Evolutionary conservation across 1,140 invertebrate genomes (phyloP).

Genomic region (Orussus abietinus): DNA sequence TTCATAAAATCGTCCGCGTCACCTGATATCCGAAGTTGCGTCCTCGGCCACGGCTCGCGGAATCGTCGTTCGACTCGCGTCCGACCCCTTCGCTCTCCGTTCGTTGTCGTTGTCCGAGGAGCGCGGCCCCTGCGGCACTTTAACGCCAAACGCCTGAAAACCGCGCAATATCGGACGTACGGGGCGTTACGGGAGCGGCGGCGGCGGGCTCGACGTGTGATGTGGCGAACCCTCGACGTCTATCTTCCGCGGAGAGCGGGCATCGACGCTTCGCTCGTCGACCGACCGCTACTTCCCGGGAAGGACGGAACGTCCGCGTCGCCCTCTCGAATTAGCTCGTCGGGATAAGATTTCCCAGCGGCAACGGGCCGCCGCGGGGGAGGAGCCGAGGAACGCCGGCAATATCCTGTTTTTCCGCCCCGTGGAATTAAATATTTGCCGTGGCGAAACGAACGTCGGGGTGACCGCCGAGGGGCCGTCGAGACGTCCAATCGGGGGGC

Average conservation of each 20-base stretch:
- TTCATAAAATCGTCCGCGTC: neutral
- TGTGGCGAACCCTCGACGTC: too few species aligned
- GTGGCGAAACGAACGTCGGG: slow-evolving; percentile 18
- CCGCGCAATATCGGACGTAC: neutral
- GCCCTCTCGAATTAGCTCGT: slow-evolving; percentile 19
- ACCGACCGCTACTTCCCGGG: too few species aligned
- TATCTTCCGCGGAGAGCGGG: neutral
- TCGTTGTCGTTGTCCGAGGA: too few species aligned
- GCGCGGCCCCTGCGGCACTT: too few species aligned
- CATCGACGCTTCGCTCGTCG: neutral
- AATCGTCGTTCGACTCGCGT: too few species aligned
- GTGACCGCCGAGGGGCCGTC: slow-evolving; percentile 14
- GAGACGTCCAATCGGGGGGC: slow-evolving; percentile 23
- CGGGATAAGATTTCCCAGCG: slow-evolving; percentile 28
- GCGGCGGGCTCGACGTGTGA: neutral
- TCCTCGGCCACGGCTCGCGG: too few species aligned
- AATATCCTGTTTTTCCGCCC: slow-evolving; percentile 27
- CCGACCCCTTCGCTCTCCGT: too few species aligned
- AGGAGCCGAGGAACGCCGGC: slow-evolving; percentile 9
- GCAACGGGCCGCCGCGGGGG: too few species aligned
- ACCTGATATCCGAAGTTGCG: too few species aligned
- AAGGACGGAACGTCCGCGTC: too few species aligned
- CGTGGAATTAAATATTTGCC: slow-evolving; percentile 29
- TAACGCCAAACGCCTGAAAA: too few species aligned
- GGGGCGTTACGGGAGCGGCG: neutral